Evolutionary conservation across 2,888 invertebrate genomes (phyloP), one percentile per base, ranked within the genome.

Genomic region (Reticulitermes lucifugus): DNA sequence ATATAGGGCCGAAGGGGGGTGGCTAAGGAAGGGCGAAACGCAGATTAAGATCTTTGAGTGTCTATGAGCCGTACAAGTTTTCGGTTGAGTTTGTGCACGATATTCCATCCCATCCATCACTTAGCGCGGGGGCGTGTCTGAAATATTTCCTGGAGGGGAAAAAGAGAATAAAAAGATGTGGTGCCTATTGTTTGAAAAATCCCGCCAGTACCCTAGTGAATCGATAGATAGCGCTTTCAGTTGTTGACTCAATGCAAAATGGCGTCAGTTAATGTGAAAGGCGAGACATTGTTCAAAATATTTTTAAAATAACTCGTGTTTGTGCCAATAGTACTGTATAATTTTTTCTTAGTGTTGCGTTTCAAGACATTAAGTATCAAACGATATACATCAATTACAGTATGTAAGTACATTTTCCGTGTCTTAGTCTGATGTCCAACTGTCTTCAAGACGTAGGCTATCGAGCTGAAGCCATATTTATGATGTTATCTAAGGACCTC

Each of bases 251-350:
- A 92, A 92, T 92, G 92, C 93, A 93, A 93, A 92, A 94, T 94
- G 94, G 94, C 94, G 93, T 92, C 92, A 91, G 91, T 91, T 93
- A 93, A 93, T 94, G 94, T 93, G 93, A 93, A 93, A 93, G 93
- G 93, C 92, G 92, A 93, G 92, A 92, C 93, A 92, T 89, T 90
- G 89, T 89, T 88, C 88, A 89, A 89, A 89, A 89, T 89, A 88
- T 86, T 87, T 88, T 88, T 88, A 88, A 89, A 89, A 88, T 87
- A 87, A 85, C 73, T 85, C 86, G 12, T n/a, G 75, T 77, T 60
- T 75, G 65, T n/a, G 60, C 41, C 82, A 29, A 22, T 18, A 73
- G 14, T 51, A 73, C 55, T 73, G 70, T 55, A n/a, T 73, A 75
- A n/a, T 43, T 73, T 21, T 51, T 75, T 75, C 29, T 83, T 84